Evolutionary conservation across 2,113 vertebrate species (phyloP), one percentile per base, ranked within the genome.

Genomic region (Rafetus swinhoei): DNA sequence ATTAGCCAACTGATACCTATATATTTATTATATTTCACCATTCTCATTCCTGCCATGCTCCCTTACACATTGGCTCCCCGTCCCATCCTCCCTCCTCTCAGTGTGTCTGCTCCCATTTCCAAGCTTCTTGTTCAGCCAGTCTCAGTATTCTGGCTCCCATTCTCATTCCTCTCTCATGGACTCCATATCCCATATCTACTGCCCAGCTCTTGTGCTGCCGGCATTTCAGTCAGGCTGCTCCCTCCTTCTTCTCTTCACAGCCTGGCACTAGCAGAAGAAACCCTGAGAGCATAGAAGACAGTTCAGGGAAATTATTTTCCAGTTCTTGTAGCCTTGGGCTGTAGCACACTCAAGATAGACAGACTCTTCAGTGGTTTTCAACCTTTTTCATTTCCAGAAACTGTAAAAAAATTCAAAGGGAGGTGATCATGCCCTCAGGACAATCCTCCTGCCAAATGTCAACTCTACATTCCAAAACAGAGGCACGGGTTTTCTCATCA

Each of bases 301-400:
- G 62, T 85, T 80, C n/a, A 29, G 88, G 88, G 86, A 93, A 95
- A 95, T 84, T 54, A 55, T 88, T 56, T 65, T 81, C 93, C 94
- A 69, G 89, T 90, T 89, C 89, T 84, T 22, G 6, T 53, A 85
- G 72, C 86, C 90, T 85, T 88, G 65, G 87, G 89, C 72, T 50
- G 50, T 3, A 90, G 55, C 3, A 95, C 53, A 90, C 85, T 87
- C 91, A 96, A 94, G 89, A 92, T 93, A 94, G 93, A 84, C 92
- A 95, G 92, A 83, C 95, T 95, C 87, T 95, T 69, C 65, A 9
- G 16, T 35, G 16, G 32, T 19, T 69, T 69, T 69, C 65, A 69
- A 69, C 16, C 65, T 69, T 69, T 19, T 69, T 35, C 32, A n/a
- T 69, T 69, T 35, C 16, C 7, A 1, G 65, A 69, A n/a, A 4